These are phyloP conservation scores for Phrixothrix hirtus DNA, from an alignment of 2,888 invertebrate species.

Conservation along the genomic window DNA sequence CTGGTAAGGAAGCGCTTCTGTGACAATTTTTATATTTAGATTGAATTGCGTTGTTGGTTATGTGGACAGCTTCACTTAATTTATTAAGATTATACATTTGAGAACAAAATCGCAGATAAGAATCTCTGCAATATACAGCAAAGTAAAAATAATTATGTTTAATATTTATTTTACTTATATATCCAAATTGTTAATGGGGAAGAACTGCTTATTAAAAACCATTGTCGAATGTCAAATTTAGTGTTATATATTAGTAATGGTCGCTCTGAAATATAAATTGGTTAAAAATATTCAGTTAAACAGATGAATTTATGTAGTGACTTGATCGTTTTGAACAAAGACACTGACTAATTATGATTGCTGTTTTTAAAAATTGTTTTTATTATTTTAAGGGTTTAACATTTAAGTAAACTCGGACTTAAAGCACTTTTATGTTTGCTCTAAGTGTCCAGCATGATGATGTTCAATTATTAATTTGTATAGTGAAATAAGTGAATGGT, in stretches of 20 bases:
- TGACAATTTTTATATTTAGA: constrained; percentile 66
- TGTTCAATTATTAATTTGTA: too few relatives aligned
- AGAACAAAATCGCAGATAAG: constrained; percentile 85
- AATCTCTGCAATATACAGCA: constrained; percentile 59
- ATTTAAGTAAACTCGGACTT: too few relatives aligned
- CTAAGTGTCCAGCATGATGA: too few relatives aligned
- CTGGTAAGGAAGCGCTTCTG: constrained; percentile 68
- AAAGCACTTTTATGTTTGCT: too few relatives aligned
- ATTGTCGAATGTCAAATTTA: constrained; percentile 90
- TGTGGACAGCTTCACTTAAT: constrained; percentile 82
- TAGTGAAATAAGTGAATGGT: too few relatives aligned
- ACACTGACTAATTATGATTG: too few relatives aligned
- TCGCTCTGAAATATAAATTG: constrained; percentile 56
- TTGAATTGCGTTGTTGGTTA: constrained; percentile 88
- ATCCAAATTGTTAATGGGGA: constrained; percentile 83
- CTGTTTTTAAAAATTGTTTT: too few relatives aligned
- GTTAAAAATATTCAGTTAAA: too few relatives aligned
- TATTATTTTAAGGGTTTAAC: too few relatives aligned
- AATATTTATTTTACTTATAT: constrained; percentile 63
- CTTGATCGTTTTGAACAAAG: too few relatives aligned
- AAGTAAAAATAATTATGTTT: not conserved
- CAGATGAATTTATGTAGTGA: too few relatives aligned
- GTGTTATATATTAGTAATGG: constrained; percentile 81
- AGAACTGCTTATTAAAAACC: constrained; percentile 81
- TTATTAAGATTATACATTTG: constrained; percentile 77